phyloP scores from a whole-genome alignment of 1,140 invertebrate species.

The Zaprionus taronus region DNA sequence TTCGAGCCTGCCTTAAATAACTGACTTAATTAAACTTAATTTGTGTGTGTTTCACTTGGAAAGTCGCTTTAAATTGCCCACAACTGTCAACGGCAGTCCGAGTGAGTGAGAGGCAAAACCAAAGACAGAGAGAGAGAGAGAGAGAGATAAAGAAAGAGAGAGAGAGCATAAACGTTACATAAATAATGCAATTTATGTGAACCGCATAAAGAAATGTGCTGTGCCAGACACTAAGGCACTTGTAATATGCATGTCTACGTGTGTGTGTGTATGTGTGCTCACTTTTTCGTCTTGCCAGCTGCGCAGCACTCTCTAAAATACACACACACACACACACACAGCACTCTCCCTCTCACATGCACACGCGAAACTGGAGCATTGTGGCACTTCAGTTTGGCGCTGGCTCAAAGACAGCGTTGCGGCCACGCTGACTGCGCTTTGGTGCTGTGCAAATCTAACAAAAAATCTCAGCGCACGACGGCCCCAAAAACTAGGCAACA shows the following conservation, averaged over 20 bases:
- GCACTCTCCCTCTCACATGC: neutral
- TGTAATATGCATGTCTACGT: conserved; percentile 71
- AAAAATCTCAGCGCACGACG: conserved; percentile 47
- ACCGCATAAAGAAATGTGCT: conserved; percentile 75
- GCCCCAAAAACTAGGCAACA: conserved; percentile 53
- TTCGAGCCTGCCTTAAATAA: conserved; percentile 49
- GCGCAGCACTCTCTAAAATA: conserved; percentile 4
- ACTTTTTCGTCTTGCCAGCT: conserved; percentile 11
- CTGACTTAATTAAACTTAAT: conserved; percentile 77
- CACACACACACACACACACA: conserved; percentile 1
- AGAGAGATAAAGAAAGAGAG: neutral
- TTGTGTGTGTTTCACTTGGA: conserved; percentile 44
- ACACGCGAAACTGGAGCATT: conserved; percentile 6
- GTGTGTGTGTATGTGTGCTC: conserved; percentile 9
- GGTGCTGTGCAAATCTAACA: conserved; percentile 13
- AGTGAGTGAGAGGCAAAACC: neutral
- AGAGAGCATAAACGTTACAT: conserved; percentile 69
- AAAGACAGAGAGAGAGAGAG: no score
- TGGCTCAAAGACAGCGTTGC: conserved; percentile 19
- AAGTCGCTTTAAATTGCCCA: conserved; percentile 36
- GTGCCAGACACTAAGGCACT: conserved; percentile 75
- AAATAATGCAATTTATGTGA: conserved; percentile 81
- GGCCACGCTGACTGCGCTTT: conserved; percentile 32
- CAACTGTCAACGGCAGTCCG: conserved; percentile 57
- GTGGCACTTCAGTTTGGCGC: conserved; percentile 26